Evolutionary conservation across 1,140 invertebrate genomes (phyloP).

Genomic region (Atta cephalotes): DNA sequence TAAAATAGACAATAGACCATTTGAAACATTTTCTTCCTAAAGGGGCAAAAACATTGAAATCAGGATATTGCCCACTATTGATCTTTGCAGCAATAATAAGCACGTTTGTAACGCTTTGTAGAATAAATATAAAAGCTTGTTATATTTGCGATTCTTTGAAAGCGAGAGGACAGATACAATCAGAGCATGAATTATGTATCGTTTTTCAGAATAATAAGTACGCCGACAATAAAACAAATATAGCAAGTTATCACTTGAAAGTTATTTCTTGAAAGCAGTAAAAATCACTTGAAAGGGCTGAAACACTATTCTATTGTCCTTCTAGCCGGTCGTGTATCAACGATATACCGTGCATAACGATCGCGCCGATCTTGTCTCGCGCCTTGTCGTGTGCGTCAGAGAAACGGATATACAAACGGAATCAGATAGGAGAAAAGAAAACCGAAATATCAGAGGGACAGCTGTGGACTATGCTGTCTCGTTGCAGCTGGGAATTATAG

Average conservation of each 20-base stretch:
- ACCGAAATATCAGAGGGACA: slow-evolving; percentile 58
- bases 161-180: not conserved
- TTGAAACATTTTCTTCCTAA: not conserved
- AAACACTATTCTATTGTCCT: not conserved
- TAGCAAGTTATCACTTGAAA: slow-evolving; percentile 10
- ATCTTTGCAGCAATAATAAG: not conserved
- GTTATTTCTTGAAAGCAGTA: not conserved
- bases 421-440: slow-evolving; percentile 35
- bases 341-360: not conserved
- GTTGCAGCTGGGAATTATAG: slow-evolving; percentile 16
- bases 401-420: slow-evolving; percentile 57
- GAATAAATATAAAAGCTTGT: not conserved
- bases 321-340: not conserved
- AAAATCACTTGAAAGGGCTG: not conserved
- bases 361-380: slow-evolving; percentile 35
- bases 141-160: not conserved
- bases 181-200: not conserved
- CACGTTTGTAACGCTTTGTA: not conserved
- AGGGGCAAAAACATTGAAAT: not conserved
- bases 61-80: not conserved
- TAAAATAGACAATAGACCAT: not conserved
- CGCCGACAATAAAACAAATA: not conserved
- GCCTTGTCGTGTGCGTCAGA: slow-evolving; percentile 19
- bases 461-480: slow-evolving; percentile 14
- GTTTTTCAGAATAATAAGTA: not conserved